Evolutionary conservation across 2,113 vertebrate species (phyloP).

Genomic region (Gymnobelideus leadbeateri): DNA sequence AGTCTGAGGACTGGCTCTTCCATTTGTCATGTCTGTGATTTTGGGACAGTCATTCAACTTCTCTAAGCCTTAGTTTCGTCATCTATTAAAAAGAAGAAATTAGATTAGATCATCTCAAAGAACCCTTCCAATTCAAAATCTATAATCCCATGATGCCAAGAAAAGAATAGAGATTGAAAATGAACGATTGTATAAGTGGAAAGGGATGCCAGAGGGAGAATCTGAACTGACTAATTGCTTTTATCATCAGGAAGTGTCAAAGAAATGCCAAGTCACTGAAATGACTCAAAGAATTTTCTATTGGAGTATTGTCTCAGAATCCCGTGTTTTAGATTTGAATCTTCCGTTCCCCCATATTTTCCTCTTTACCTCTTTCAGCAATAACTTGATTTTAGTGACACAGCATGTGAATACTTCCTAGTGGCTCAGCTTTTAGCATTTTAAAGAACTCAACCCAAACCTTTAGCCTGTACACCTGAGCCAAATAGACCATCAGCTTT

Average conservation of each 20-base stretch:
- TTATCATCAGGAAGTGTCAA: neutral
- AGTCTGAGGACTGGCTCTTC: neutral
- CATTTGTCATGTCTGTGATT: neutral
- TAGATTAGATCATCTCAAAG: neutral
- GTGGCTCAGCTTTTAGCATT: neutral
- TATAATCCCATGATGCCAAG: neutral
- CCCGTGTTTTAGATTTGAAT: neutral
- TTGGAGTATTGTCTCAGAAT: neutral
- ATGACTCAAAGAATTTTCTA: neutral
- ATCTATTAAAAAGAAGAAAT: neutral
- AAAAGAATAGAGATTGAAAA: neutral
- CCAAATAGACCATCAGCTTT: neutral
- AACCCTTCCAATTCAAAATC: neutral
- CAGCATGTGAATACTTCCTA: neutral
- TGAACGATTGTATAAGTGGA: neutral
- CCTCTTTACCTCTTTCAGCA: neutral
- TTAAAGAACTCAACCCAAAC: neutral
- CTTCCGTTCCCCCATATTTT: neutral
- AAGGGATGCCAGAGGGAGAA: neutral
- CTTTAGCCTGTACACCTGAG: neutral
- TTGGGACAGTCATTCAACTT: neutral
- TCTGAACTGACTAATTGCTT: neutral
- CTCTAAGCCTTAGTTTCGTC: neutral
- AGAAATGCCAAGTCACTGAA: neutral
- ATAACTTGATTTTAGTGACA: neutral